Conservation (phyloP, 2,113 vertebrate species). For the Melanostigma gelatinosum region DNA sequence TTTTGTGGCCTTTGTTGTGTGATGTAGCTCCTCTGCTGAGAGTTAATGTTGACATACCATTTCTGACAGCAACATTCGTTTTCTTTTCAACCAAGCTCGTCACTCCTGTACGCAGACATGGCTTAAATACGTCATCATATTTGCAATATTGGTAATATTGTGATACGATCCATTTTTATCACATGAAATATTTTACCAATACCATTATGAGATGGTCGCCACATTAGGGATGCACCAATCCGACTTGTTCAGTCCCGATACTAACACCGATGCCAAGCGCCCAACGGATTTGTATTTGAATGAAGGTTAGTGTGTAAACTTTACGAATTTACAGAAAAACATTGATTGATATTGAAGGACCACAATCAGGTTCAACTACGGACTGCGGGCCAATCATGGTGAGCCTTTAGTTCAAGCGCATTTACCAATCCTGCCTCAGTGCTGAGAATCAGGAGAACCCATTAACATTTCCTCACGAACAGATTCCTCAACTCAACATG, state of each 20-base stretch:
- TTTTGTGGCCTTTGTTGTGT: background rate
- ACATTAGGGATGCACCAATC: background rate
- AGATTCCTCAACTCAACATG: constrained; percentile 66
- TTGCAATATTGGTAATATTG: background rate
- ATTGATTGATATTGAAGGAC: constrained; percentile 46
- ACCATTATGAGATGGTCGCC: background rate
- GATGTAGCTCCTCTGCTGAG: background rate
- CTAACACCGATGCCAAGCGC: background rate
- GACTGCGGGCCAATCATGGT: constrained; percentile 47
- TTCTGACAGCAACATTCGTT: background rate
- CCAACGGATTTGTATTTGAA: background rate
- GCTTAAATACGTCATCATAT: background rate
- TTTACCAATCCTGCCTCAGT: constrained; percentile 53
- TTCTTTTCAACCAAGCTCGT: background rate
- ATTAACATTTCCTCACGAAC: constrained; percentile 66
- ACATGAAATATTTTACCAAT: background rate
- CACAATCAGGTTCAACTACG: constrained; percentile 38
- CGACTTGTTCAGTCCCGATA: background rate
- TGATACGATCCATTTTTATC: background rate
- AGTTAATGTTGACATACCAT: background rate
- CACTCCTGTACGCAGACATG: background rate
- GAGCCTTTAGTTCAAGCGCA: constrained; percentile 60
- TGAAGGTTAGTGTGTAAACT: constrained; percentile 4
- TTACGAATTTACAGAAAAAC: constrained; percentile 6
- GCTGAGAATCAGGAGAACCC: constrained; percentile 59